Evolutionary conservation across 2,888 invertebrate genomes (phyloP).

Genomic region (Diploptera punctata): DNA sequence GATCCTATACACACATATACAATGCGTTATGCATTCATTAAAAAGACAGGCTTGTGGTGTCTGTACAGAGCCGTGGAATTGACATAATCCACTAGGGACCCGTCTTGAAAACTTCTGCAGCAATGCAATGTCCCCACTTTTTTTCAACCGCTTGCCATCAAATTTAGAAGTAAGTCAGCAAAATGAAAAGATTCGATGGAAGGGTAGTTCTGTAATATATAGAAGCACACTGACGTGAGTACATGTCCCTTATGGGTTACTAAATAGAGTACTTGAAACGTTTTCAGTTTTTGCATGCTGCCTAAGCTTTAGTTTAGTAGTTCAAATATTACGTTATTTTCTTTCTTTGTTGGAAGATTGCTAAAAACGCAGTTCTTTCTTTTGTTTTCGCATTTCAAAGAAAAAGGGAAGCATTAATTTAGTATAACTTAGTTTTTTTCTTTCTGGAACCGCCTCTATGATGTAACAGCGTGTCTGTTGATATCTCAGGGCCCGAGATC

Average conservation of each 20-base stretch:
- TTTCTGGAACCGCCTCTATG: too few relatives aligned
- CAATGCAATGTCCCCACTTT: slow-evolving; percentile 48
- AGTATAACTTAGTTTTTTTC: too few relatives aligned
- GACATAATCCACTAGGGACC: slow-evolving; percentile 26
- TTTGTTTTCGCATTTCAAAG: neutral
- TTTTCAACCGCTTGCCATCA: slow-evolving; percentile 38
- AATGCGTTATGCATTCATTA: slow-evolving; percentile 1
- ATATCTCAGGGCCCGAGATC: too few relatives aligned
- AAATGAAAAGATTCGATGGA: slow-evolving; percentile 42
- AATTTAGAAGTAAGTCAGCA: slow-evolving; percentile 22
- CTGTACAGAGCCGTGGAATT: slow-evolving; percentile 3
- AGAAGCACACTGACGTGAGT: slow-evolving; percentile 7
- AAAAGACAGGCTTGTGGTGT: neutral
- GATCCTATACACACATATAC: neutral
- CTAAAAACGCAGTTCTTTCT: neutral
- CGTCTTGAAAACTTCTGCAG: slow-evolving; percentile 26
- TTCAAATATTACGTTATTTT: neutral
- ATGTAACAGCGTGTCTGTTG: too few relatives aligned
- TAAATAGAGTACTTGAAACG: slow-evolving; percentile 17
- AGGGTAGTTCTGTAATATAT: slow-evolving; percentile 31
- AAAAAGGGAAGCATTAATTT: neutral
- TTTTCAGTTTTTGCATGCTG: slow-evolving; percentile 10
- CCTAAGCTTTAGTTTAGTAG: neutral
- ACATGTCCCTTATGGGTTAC: slow-evolving; percentile 27
- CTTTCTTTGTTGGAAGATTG: neutral